These are phyloP conservation scores for Illadopsis cleaveri DNA, from an alignment of 2,113 vertebrate genomes.

Conservation along the genomic window DNA sequence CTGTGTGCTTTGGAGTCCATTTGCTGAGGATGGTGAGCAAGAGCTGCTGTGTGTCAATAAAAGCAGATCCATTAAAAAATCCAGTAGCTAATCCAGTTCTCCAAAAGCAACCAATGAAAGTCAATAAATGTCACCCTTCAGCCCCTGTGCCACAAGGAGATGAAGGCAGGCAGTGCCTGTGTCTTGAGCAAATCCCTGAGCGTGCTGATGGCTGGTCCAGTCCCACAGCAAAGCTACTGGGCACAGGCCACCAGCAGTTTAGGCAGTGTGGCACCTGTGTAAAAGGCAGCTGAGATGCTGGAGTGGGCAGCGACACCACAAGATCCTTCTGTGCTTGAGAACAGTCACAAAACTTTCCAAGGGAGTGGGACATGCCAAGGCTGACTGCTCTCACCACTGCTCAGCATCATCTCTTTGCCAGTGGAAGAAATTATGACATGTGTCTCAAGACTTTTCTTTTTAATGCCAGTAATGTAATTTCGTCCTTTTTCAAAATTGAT, in stretches of 20 bases:
- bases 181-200: not conserved
- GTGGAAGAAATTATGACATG: not conserved
- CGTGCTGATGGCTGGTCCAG: fast-evolving
- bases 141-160: not conserved
- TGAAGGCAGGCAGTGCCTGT: not conserved
- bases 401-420: not conserved
- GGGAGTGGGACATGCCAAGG: not conserved
- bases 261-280: not conserved
- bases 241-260: not conserved
- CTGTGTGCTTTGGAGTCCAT: not conserved
- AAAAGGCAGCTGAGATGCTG: not conserved
- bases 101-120: not conserved
- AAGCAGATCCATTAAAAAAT: not conserved
- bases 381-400: not conserved
- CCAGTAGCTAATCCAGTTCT: not conserved
- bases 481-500: not conserved
- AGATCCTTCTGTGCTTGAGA: not conserved
- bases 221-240: not conserved
- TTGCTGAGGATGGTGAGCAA: not conserved
- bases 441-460: not conserved
- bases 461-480: not conserved
- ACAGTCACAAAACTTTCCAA: not conserved
- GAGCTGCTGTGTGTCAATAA: not conserved
- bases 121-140: not conserved
- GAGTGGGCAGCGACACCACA: not conserved